A percentile compares a stretch with the other conserved stretches of the same genome.
Evolutionary conservation across 2,888 invertebrate species (phyloP).

Genomic region (Pegoplata infirma): DNA sequence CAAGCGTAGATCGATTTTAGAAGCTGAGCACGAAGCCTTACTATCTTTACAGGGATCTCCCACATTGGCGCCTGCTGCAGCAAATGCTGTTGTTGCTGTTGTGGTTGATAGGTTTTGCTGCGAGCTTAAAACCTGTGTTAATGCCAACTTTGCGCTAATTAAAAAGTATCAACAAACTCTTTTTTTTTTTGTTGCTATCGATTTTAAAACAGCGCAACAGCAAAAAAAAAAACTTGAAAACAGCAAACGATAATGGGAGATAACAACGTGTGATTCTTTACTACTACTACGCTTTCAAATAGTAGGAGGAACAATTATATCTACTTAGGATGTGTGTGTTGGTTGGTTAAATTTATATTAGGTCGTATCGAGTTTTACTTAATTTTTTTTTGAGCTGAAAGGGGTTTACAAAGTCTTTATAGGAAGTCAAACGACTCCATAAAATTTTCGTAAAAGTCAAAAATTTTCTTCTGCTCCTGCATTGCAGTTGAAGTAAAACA

Average conservation of each 20-base stretch:
- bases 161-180: conserved; percentile 59
- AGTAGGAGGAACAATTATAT: conserved; percentile 47
- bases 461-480: too few species aligned
- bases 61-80: conserved; percentile 65
- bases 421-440: too few species aligned
- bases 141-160: conserved; percentile 62
- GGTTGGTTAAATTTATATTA: too few species aligned
- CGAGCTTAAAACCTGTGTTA: conserved; percentile 56
- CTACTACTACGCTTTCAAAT: too few species aligned
- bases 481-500: too few species aligned
- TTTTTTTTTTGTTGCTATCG: conserved; percentile 29
- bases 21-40: conserved; percentile 59
- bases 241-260: conserved; percentile 21
- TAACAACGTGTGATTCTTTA: conserved; percentile 50
- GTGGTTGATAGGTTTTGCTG: conserved; percentile 40
- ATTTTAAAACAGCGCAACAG: conserved; percentile 22
- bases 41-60: conserved; percentile 64
- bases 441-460: too few species aligned
- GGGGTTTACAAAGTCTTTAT: too few species aligned
- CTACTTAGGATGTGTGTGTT: conserved; percentile 12
- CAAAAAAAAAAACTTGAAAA: not conserved
- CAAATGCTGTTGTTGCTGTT: conserved; percentile 22
- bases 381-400: too few species aligned
- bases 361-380: too few species aligned
- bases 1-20: conserved; percentile 61